phyloP scores from a whole-genome alignment of 1,140 invertebrate species.

The Melitaea cinxia region DNA sequence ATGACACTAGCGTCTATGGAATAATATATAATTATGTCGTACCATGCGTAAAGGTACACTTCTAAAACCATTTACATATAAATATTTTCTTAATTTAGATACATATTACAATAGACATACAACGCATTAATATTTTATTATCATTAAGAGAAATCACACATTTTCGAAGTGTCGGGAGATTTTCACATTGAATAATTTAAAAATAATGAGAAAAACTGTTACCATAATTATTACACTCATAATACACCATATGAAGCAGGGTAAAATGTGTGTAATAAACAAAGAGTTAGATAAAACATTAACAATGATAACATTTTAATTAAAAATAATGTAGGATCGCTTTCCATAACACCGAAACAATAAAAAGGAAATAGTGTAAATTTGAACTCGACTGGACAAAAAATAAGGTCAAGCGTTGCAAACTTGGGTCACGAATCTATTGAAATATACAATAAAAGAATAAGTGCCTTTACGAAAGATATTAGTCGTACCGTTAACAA shows the following conservation, averaged over 20 bases:
- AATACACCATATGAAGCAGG: too few species aligned
- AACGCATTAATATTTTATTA: neutral
- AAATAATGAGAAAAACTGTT: neutral
- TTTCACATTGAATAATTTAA: neutral
- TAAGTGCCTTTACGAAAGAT: slow-evolving; percentile 5
- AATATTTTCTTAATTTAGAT: neutral
- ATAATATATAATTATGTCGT: neutral
- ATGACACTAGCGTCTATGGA: slow-evolving; percentile 11
- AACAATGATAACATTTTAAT: too few species aligned
- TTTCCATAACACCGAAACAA: too few species aligned
- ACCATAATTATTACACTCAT: neutral
- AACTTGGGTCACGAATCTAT: neutral
- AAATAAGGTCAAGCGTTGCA: slow-evolving; percentile 10
- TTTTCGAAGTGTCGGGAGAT: neutral
- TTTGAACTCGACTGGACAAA: neutral
- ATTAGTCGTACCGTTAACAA: slow-evolving; percentile 2
- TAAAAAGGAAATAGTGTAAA: neutral
- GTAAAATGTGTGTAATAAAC: too few species aligned
- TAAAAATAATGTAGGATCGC: too few species aligned
- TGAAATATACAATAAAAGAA: slow-evolving; percentile 9
- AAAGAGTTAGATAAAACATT: too few species aligned
- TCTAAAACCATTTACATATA: neutral
- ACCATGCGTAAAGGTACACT: neutral
- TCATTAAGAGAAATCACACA: neutral
- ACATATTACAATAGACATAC: neutral